Evolutionary conservation across 2,113 vertebrate species (phyloP), one percentile per base, ranked within the genome.

Genomic region (Spea multiplicata): DNA sequence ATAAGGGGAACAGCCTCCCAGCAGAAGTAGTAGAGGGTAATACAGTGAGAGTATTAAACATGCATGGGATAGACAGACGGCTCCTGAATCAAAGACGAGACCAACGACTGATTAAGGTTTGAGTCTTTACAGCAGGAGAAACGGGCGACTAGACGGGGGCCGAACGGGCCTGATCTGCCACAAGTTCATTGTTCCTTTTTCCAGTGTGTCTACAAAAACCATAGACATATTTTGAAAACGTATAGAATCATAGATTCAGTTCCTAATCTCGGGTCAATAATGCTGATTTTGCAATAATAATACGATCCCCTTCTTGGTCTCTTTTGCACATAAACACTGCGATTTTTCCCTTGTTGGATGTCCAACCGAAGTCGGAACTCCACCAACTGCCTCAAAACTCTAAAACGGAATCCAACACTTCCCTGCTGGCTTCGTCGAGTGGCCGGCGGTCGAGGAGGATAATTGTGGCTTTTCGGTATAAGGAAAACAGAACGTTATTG

Each of bases 381-480:
- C 67, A 78, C 59, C 72, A 78, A 85, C 62, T 8, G 82, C 71
- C 61, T 89, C 74, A 86, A 8, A 59, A 74, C 82, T 83, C 65
- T 82, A 0, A 1, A 73, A 59, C 83, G 82, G 84, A 73, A 83
- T 75, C 78, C 71, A 84, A 85, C n/a, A 73, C 73, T 81, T 83
- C 72, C 66, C 65, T 84, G 82, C 81, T 86, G 82, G 68, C 84
- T 83, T 75, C 81, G 69, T 77, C 0, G 0, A 84, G 59, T 8
- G 10, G 57, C 48, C 73, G 84, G 64, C 84, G 73, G 74, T 82
- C 74, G 70, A 74, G 76, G 57, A 8, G 65, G 84, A 5, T 78
- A 84, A 83, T 78, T 86, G 76, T 82, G 85, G 64, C 67, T 85
- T 87, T 53, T 17, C 59, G 50, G 50, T 52, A 14, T 2, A 84